These are phyloP conservation scores for Lasioglossum malachurum DNA, from an alignment of 2,888 invertebrate genomes.

Conservation along the genomic window DNA sequence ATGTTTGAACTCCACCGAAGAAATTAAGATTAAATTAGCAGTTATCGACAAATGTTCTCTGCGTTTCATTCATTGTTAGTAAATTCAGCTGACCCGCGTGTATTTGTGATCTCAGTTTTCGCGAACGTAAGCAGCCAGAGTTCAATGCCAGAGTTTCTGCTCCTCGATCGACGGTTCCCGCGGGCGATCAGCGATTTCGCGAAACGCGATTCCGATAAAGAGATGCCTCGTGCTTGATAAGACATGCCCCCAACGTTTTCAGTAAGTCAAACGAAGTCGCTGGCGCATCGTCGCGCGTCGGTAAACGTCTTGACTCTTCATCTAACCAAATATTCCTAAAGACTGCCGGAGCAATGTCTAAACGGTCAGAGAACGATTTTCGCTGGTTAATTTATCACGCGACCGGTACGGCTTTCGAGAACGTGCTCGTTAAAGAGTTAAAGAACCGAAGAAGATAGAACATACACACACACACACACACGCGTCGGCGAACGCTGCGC, in stretches of 20 bases:
- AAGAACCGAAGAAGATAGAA: not conserved
- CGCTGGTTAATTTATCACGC: not conserved
- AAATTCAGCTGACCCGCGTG: not conserved
- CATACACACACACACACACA: too few species aligned
- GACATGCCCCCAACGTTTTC: conserved; percentile 50
- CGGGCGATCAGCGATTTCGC: conserved; percentile 72
- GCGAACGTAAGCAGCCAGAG: not conserved
- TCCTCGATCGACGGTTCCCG: conserved; percentile 20
- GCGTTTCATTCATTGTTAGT: not conserved
- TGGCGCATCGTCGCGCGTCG: not conserved
- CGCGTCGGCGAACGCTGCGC: not conserved
- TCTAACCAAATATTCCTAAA: not conserved
- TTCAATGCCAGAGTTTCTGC: not conserved
- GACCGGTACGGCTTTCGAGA: not conserved
- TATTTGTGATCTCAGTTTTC: not conserved
- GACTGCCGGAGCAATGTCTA: not conserved
- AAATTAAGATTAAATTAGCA: not conserved
- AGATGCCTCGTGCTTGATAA: conserved; percentile 69
- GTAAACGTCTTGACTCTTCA: not conserved
- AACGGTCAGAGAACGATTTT: not conserved
- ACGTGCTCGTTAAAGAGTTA: not conserved
- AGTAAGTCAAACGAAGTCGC: conserved; percentile 61
- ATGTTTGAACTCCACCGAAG: too few species aligned
- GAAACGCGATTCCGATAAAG: conserved; percentile 73
- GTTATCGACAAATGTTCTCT: not conserved